Conservation (phyloP, 2,797 vertebrate genomes). For the Tapirus indicus region DNA sequence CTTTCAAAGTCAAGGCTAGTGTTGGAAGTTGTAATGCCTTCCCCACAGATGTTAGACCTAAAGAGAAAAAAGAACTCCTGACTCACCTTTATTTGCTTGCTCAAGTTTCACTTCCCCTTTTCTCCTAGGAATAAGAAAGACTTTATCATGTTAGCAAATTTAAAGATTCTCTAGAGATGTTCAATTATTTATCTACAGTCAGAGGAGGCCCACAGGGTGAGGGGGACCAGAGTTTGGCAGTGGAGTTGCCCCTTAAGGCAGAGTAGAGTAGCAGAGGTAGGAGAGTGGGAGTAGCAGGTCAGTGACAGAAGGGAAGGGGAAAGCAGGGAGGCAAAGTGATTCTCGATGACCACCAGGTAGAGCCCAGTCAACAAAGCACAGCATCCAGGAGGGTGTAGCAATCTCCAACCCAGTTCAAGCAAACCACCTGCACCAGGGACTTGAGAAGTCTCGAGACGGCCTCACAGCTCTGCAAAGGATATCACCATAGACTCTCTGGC, state of each 20-base stretch:
- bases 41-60: background rate
- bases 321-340: background rate
- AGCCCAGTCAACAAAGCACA: background rate
- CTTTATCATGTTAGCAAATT: background rate
- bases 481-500: no score
- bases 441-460: background rate
- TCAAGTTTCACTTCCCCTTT: background rate
- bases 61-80: background rate
- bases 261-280: no score
- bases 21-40: background rate
- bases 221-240: background rate
- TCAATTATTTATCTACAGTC: background rate
- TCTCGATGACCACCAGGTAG: background rate
- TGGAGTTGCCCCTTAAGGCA: background rate
- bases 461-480: background rate
- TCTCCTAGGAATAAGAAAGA: background rate
- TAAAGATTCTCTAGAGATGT: background rate
- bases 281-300: background rate
- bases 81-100: background rate
- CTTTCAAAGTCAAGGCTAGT: conserved; percentile 3
- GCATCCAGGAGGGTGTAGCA: background rate
- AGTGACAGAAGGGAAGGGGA: no score
- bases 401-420: background rate
- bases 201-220: background rate
- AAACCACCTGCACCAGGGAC: background rate